These are phyloP conservation scores for Siphamia tubifer DNA, from an alignment of 2,113 vertebrate species.

Conservation along the genomic window DNA sequence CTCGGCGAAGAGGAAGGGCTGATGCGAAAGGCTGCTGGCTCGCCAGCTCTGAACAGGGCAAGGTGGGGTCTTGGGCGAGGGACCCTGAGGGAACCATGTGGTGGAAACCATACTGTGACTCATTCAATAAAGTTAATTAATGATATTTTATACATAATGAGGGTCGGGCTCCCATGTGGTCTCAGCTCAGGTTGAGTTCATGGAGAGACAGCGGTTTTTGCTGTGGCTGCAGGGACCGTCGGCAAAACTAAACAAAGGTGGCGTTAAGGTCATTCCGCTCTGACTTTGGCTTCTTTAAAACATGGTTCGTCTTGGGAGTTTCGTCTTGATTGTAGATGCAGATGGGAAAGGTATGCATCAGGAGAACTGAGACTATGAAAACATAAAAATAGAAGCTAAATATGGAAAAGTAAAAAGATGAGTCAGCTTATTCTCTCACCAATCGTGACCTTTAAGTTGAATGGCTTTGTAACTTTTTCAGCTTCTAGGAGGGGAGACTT, in stretches of 20 bases:
- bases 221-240: conserved; percentile 44
- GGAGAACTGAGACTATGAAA: no score
- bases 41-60: conserved; percentile 51
- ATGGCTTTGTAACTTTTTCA: no score
- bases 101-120: conserved; percentile 55
- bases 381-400: no score
- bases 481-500: no score
- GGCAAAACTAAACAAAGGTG: conserved; percentile 35
- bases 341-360: no score
- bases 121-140: conserved; percentile 74
- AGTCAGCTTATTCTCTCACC: no score
- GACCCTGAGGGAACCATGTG: conserved; percentile 53
- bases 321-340: no score
- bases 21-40: conserved; percentile 55
- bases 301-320: no score
- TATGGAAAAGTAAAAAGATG: no score
- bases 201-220: conserved; percentile 44
- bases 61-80: conserved; percentile 67
- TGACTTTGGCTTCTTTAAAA: conserved; percentile 25
- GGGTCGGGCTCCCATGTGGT: conserved; percentile 51
- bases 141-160: conserved; percentile 70
- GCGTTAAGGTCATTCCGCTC: conserved; percentile 42
- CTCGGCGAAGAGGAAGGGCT: conserved; percentile 10
- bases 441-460: no score
- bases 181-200: conserved; percentile 43